Conservation (phyloP, 2,888 invertebrate genomes). For the Hoplodrina blanda region DNA sequence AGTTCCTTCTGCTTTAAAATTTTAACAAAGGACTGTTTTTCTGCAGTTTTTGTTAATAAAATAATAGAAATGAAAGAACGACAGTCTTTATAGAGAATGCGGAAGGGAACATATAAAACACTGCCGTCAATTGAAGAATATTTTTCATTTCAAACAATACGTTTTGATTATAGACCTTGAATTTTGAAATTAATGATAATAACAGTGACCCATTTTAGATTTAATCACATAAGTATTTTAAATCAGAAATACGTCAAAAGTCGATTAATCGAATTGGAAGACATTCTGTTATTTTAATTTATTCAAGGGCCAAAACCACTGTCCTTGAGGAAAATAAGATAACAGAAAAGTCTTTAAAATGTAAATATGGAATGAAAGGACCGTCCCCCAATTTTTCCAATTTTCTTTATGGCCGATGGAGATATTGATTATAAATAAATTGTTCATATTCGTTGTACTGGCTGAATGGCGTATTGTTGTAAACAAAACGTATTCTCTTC, state of each 20-base stretch:
- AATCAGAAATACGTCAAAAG: not conserved
- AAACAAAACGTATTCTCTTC: conserved; percentile 27
- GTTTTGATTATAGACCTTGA: not conserved
- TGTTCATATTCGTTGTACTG: conserved; percentile 36
- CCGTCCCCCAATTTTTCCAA: conserved; percentile 45
- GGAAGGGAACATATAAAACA: not conserved
- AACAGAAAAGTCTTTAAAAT: conserved; percentile 55
- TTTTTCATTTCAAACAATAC: conserved; percentile 1
- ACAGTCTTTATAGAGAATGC: not conserved
- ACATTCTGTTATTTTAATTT: conserved; percentile 47
- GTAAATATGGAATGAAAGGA: conserved; percentile 53
- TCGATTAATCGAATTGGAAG: conserved; percentile 34
- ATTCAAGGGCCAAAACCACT: conserved; percentile 34
- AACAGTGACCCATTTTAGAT: not conserved
- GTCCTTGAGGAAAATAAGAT: conserved; percentile 50
- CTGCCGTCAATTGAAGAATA: not conserved
- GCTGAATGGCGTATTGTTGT: conserved; percentile 21
- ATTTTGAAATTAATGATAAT: conserved; percentile 1
- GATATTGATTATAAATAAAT: conserved; percentile 51
- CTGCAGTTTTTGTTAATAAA: too few relatives aligned
- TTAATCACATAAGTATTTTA: conserved; percentile 15
- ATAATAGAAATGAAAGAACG: not conserved
- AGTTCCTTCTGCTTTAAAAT: not conserved
- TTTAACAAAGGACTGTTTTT: conserved; percentile 1
- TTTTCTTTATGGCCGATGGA: conserved; percentile 44